phyloP scores from a whole-genome alignment of 2,113 vertebrate species.

The Pampusana beccarii region DNA sequence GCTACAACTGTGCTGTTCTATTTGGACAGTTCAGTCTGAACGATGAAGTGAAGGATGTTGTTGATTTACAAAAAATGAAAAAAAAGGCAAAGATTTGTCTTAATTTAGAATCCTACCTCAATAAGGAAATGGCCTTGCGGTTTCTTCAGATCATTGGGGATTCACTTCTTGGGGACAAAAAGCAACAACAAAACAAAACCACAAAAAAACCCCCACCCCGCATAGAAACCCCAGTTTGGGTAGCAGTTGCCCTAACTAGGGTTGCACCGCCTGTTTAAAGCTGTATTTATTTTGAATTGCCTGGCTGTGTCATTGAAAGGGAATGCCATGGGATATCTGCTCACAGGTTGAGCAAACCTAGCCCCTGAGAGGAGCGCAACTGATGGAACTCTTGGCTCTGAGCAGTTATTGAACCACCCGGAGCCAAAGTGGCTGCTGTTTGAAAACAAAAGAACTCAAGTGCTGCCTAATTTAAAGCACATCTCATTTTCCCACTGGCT shows the following conservation, averaged over 20 bases:
- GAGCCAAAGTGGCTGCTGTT: neutral
- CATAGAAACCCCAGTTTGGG: neutral
- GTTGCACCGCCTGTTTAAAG: neutral
- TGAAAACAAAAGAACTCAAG: neutral
- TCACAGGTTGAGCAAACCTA: accelerated
- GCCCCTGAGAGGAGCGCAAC: neutral
- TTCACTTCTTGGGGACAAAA: neutral
- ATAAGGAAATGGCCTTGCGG: too few relatives aligned
- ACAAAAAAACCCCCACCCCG: too few relatives aligned
- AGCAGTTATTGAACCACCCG: neutral
- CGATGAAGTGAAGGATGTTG: too few relatives aligned
- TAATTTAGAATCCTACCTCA: neutral
- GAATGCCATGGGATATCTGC: accelerated
- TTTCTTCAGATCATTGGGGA: neutral
- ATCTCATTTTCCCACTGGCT: neutral
- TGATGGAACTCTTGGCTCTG: neutral
- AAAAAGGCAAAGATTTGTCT: neutral
- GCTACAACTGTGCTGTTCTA: accelerated
- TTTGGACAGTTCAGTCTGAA: neutral
- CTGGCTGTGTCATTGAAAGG: accelerated
- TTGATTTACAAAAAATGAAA: neutral
- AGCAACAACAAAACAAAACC: accelerated
- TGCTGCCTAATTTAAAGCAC: neutral
- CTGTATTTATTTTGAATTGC: accelerated
- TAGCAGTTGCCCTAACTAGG: neutral